These are phyloP conservation scores for Leptinotarsa peninsularis DNA, from an alignment of 2,888 invertebrate genomes.

Conservation along the genomic window DNA sequence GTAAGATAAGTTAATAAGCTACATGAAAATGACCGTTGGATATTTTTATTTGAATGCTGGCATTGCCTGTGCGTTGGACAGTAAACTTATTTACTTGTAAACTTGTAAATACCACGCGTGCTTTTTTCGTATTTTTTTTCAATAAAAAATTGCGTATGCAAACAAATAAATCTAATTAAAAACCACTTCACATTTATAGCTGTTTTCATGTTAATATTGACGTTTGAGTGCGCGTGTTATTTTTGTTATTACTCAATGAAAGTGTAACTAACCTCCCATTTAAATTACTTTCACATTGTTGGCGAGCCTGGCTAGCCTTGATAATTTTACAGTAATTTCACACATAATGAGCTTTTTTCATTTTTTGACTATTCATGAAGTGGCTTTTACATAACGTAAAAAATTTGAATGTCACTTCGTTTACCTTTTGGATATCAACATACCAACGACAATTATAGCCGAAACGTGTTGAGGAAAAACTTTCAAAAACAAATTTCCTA, in stretches of 20 bases:
- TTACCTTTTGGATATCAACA: too few species aligned
- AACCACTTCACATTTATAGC: background rate
- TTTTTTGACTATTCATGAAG: constrained; percentile 14
- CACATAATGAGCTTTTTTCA: background rate
- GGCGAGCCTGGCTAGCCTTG: background rate
- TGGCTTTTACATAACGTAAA: too few species aligned
- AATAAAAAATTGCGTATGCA: background rate
- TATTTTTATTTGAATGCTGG: background rate
- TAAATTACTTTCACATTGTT: constrained; percentile 15
- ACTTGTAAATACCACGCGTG: background rate
- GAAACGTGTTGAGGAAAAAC: too few species aligned
- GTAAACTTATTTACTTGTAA: background rate
- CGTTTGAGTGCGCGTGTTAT: background rate
- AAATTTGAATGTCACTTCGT: too few species aligned
- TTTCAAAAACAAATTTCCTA: too few species aligned
- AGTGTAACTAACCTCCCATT: background rate
- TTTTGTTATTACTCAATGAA: constrained; percentile 1
- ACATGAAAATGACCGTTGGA: background rate
- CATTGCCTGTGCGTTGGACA: background rate
- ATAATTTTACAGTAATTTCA: background rate
- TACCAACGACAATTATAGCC: too few species aligned
- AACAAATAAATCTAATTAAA: constrained; percentile 5
- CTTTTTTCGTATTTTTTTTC: background rate
- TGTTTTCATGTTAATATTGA: background rate
- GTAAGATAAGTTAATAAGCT: background rate